phyloP scores from a whole-genome alignment of 2,797 vertebrate species.

The Myiothlypis chrysogaster region DNA sequence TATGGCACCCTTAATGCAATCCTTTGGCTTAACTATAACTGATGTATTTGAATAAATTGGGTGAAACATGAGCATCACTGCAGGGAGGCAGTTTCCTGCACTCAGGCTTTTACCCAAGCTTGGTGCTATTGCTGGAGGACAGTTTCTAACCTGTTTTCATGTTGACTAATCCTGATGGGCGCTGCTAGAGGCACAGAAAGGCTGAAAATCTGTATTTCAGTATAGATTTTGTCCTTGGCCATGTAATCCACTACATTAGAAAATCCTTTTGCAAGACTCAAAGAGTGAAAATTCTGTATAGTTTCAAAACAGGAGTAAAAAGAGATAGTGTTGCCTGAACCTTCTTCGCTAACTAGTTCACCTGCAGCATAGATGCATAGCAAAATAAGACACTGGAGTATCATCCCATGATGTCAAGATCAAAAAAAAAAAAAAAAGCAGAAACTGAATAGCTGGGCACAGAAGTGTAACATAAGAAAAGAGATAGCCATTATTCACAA shows the following conservation, averaged over 20 bases:
- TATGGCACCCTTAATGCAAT: background rate
- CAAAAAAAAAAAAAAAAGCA: background rate
- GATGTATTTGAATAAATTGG: background rate
- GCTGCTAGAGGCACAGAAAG: background rate
- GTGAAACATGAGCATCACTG: background rate
- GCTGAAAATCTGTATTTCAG: background rate
- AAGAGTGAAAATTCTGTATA: background rate
- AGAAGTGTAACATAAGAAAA: conserved; percentile 34
- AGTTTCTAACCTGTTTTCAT: background rate
- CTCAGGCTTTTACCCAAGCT: background rate
- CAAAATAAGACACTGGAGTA: background rate
- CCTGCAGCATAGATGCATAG: background rate
- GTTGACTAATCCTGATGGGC: background rate
- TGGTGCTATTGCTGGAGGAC: background rate
- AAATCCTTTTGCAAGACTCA: background rate
- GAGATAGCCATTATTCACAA: conserved; percentile 6
- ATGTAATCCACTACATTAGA: background rate
- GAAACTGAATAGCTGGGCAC: conserved; percentile 15
- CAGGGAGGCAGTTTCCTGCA: background rate
- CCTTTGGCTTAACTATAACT: background rate
- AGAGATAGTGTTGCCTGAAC: background rate
- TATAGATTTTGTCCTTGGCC: background rate
- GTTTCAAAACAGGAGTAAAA: background rate
- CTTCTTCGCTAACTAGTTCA: background rate
- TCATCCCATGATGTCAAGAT: background rate